A percentile compares a stretch with the other conserved stretches of the same genome.
These are phyloP conservation scores for Gymnocheta viridis DNA, from an alignment of 2,888 invertebrate genomes.

Conservation along the genomic window DNA sequence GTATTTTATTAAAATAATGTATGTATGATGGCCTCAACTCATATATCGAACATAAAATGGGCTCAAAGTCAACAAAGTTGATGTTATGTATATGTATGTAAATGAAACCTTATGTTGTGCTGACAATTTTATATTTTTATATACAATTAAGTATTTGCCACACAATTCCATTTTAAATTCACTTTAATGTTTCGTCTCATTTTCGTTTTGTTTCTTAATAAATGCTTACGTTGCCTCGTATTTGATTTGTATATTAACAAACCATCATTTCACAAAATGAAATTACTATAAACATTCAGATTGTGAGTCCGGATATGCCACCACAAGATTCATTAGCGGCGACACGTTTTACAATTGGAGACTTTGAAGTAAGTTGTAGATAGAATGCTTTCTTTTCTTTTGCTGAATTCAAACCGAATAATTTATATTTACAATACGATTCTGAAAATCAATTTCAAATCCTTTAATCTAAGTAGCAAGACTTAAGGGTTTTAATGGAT, in stretches of 20 bases:
- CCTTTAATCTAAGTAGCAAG: no score
- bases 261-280: conserved; percentile 59
- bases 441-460: conserved; percentile 7
- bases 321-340: conserved; percentile 84
- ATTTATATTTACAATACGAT: conserved; percentile 40
- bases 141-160: conserved; percentile 38
- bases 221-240: conserved; percentile 68
- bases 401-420: conserved; percentile 4
- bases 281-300: conserved; percentile 80
- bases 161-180: conserved; percentile 58
- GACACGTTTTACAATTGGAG: conserved; percentile 88
- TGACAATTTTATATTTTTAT: conserved; percentile 23
- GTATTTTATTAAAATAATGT: not conserved
- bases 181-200: conserved; percentile 68
- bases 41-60: not conserved
- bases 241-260: conserved; percentile 53
- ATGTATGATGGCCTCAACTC: not conserved
- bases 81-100: conserved; percentile 22
- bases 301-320: conserved; percentile 85
- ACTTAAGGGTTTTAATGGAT: no score
- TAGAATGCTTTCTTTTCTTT: conserved; percentile 57
- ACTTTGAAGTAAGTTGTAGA: conserved; percentile 87
- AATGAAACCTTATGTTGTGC: conserved; percentile 46
- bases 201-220: conserved; percentile 64
- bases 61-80: not conserved